phyloP scores from a whole-genome alignment of 2,888 invertebrate species.

The Ischnura elegans region DNA sequence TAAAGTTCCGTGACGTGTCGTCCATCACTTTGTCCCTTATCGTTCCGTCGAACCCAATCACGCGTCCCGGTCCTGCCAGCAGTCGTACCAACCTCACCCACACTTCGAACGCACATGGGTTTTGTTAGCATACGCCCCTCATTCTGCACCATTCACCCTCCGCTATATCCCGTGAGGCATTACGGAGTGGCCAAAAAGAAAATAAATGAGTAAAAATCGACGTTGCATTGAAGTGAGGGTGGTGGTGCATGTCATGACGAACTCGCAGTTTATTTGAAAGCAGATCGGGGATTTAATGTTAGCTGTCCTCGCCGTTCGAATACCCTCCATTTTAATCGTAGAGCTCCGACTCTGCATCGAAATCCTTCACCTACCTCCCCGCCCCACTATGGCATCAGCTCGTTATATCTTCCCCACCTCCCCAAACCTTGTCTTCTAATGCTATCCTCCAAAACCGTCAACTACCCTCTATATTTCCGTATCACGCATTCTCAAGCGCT shows the following conservation, averaged over 20 bases:
- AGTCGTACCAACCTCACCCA: neutral
- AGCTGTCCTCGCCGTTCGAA: constrained; percentile 51
- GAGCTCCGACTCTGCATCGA: neutral
- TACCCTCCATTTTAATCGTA: constrained; percentile 57
- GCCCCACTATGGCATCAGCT: neutral
- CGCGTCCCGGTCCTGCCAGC: neutral
- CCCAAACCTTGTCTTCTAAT: neutral
- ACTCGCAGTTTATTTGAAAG: constrained; percentile 57
- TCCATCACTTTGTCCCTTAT: neutral
- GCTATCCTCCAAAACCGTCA: neutral
- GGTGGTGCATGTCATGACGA: constrained; percentile 57
- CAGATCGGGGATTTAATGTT: constrained; percentile 51
- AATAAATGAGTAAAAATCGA: constrained; percentile 47
- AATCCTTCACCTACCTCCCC: too few relatives aligned
- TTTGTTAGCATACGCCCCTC: neutral
- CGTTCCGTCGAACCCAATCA: neutral
- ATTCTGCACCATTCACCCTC: neutral
- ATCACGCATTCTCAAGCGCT: neutral
- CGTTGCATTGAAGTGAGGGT: constrained; percentile 45
- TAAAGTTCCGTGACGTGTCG: neutral
- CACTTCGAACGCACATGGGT: neutral
- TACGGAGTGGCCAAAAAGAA: neutral
- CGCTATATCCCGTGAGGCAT: neutral
- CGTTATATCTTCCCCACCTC: neutral
- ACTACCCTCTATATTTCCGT: neutral